Conservation (phyloP, 2,113 vertebrate genomes). For the Myiozetetes cayanensis region DNA sequence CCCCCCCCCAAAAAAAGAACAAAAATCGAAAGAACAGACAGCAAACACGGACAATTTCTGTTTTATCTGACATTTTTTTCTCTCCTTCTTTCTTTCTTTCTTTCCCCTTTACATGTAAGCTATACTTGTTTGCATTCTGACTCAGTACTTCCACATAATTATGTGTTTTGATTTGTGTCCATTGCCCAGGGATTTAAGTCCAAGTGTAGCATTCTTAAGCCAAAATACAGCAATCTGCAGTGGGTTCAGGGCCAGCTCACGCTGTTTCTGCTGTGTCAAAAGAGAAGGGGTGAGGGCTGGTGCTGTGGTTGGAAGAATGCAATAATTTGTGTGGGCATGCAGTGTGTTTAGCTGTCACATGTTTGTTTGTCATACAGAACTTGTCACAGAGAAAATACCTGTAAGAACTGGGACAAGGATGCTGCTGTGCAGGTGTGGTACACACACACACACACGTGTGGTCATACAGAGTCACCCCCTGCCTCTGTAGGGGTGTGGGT, state of each 20-base stretch:
- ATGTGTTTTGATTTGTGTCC: neutral
- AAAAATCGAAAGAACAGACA: neutral
- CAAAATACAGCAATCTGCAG: neutral
- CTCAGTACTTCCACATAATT: neutral
- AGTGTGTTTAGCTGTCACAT: neutral
- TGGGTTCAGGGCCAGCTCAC: neutral
- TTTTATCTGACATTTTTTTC: neutral
- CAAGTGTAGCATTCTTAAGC: neutral
- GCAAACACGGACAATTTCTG: neutral
- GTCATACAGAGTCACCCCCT: neutral
- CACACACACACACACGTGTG: fast-evolving
- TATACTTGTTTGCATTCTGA: neutral
- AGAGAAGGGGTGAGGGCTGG: neutral
- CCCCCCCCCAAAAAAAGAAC: neutral
- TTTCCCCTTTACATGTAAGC: neutral
- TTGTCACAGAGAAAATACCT: neutral
- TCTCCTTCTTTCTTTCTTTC: no score
- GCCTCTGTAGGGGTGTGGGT: neutral
- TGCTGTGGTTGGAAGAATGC: neutral
- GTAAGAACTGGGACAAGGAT: neutral
- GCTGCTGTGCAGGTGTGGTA: neutral
- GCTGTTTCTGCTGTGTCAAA: neutral
- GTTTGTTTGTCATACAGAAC: neutral
- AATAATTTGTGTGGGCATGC: neutral
- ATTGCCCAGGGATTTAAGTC: neutral